Evolutionary conservation across 2,113 vertebrate genomes (phyloP), one percentile per base, ranked within the genome.

Genomic region (Australoheros scitulus): DNA sequence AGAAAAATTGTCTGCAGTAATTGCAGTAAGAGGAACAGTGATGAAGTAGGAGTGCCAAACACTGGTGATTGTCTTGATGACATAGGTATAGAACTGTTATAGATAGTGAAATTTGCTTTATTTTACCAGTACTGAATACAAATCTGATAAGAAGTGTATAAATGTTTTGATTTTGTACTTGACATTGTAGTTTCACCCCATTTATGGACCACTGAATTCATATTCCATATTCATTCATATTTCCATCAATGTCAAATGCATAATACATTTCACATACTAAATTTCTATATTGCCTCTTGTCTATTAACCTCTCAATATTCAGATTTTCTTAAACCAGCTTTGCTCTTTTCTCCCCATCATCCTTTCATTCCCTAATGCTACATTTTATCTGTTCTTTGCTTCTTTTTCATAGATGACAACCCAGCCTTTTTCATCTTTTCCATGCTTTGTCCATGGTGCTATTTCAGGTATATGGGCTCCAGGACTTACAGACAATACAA

Each of bases 181-280:
- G 17, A 70, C 34, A 60, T 34, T 83, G 26, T 24, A 86, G 61
- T 72, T 77, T n/a, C 38, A 61, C 18, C 29, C 41, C 17, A 58
- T 60, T 26, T 50, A 32, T 32, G 38, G 20, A 65, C 18, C 3
- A 24, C 5, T 70, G n/a, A n/a, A 52, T 61, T n/a, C 47, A 75
- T 10, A 38, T 38, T 72, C 57, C 20, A 34, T 80, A 60, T 72
- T 41, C 36, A 10, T 38, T 38, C 36, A 38, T 10, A 75, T 76
- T 81, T 75, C 11, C 22, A 81, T 83, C 34, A 79, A 57, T 77
- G 55, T 50, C 2, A 5, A 81, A 85, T 75, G 38, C 63, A 84
- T 34, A 78, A 85, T 52, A 55, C 50, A 87, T 78, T 82, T 36
- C 75, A 77, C 22, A 75, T 57, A 20, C 43, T 55, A 47, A n/a